phyloP scores from a whole-genome alignment of 2,888 invertebrate genomes.

The Tinea semifulvella region DNA sequence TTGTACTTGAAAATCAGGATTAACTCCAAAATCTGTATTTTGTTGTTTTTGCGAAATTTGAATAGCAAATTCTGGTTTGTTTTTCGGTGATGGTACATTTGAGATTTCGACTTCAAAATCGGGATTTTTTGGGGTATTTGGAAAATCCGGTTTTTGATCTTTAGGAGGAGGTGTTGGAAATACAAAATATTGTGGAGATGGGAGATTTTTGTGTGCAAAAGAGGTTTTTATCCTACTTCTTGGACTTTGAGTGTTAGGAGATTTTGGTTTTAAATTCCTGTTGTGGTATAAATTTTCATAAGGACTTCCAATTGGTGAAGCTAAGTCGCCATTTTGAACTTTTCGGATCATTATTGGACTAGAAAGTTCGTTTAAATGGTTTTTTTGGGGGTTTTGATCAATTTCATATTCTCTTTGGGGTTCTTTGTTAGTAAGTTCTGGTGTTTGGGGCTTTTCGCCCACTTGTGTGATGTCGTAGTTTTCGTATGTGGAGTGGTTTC shows the following conservation, averaged over 20 bases:
- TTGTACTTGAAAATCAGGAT: neutral
- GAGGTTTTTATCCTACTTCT: constrained; percentile 70
- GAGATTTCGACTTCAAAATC: neutral
- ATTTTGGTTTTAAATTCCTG: constrained; percentile 46
- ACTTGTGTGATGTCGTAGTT: constrained; percentile 51
- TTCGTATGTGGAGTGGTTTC: constrained; percentile 62
- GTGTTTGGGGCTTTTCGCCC: constrained; percentile 34
- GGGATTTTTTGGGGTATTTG: constrained; percentile 27
- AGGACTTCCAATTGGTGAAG: constrained; percentile 49
- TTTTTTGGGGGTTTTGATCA: constrained; percentile 34
- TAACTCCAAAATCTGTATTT: neutral
- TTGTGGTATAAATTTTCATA: constrained; percentile 70
- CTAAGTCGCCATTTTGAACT: constrained; percentile 26
- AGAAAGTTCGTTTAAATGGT: constrained; percentile 31
- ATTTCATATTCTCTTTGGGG: constrained; percentile 56
- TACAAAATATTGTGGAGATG: constrained; percentile 57
- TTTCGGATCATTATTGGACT: constrained; percentile 55
- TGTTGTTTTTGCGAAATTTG: no score
- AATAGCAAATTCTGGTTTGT: neutral
- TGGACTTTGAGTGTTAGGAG: constrained; percentile 62
- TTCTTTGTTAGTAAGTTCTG: constrained; percentile 44
- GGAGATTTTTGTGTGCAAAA: constrained; percentile 60
- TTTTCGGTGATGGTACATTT: neutral
- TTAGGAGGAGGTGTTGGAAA: constrained; percentile 53
- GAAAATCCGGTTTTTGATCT: constrained; percentile 25